Percentiles rank a stretch among this genome's conserved stretches.
phyloP scores from a whole-genome alignment of 2,113 vertebrate species.

The Athene cunicularia region DNA sequence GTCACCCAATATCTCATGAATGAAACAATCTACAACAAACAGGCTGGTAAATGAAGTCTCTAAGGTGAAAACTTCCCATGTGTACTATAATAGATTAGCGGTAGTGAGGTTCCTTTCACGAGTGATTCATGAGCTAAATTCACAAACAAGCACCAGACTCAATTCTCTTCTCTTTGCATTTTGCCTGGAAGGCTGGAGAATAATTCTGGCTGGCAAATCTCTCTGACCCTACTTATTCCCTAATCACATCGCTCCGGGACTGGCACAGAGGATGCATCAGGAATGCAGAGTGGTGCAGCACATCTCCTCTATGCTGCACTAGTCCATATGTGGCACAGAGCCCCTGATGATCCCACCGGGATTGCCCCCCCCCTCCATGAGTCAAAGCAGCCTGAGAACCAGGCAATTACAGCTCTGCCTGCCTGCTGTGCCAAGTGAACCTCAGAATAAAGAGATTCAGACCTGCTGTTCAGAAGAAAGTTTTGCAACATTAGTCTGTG shows the following conservation, averaged over 20 bases:
- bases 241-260: not conserved
- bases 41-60: not conserved
- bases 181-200: not conserved
- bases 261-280: not conserved
- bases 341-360: not conserved
- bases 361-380: not conserved
- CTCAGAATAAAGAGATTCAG: not conserved
- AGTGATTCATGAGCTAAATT: not conserved
- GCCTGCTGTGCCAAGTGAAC: constrained; percentile 10
- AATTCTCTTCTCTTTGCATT: not conserved
- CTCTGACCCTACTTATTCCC: not conserved
- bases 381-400: constrained; percentile 1
- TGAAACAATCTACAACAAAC: not conserved
- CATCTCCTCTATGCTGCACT: not conserved
- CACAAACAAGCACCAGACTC: not conserved
- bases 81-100: not conserved
- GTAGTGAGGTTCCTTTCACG: not conserved
- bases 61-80: not conserved
- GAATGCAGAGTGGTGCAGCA: not conserved
- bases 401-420: not conserved
- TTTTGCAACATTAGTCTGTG: not conserved
- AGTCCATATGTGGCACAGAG: not conserved
- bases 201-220: not conserved
- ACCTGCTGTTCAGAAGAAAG: not conserved
- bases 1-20: not conserved